Conservation (phyloP, 2,797 vertebrate genomes). For the Cynodonichthys magdalenae region DNA sequence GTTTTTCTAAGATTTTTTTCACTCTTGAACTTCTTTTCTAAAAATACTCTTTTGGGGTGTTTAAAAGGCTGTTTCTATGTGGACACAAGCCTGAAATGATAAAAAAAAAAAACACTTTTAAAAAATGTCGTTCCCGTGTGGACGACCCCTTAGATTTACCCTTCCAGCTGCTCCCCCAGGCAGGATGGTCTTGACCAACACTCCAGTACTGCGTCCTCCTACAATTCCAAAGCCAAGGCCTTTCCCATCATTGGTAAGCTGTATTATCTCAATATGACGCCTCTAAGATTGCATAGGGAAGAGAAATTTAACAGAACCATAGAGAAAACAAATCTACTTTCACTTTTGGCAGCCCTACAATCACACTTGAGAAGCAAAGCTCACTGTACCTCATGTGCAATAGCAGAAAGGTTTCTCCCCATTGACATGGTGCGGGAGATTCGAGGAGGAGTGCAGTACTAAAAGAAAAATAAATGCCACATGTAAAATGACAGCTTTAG, state of each 20-base stretch:
- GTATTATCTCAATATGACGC: slow-evolving; percentile 90
- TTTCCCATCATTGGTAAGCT: slow-evolving; percentile 91
- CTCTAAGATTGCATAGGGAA: slow-evolving; percentile 66
- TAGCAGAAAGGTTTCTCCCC: slow-evolving; percentile 75
- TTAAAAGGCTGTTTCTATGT: too few relatives aligned
- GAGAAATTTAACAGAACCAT: background rate
- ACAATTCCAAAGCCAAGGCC: slow-evolving; percentile 96
- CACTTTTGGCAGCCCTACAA: slow-evolving; percentile 9
- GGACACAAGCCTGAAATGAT: too few relatives aligned
- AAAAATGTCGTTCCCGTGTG: background rate
- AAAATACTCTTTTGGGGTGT: too few relatives aligned
- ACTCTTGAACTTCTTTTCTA: too few relatives aligned
- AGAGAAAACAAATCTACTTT: slow-evolving; percentile 1
- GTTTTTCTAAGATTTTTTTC: too few relatives aligned
- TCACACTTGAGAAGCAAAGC: background rate
- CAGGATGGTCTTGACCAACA: slow-evolving; percentile 94
- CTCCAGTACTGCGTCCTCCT: slow-evolving; percentile 90
- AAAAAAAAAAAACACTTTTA: too few relatives aligned
- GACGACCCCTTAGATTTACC: slow-evolving; percentile 71
- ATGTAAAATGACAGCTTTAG: slow-evolving; percentile 34
- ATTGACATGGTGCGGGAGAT: slow-evolving; percentile 75
- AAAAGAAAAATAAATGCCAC: slow-evolving; percentile 24
- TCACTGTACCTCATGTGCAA: slow-evolving; percentile 72
- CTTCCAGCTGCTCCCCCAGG: slow-evolving; percentile 91
- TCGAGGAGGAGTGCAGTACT: slow-evolving; percentile 79